A percentile compares a stretch with the other conserved stretches of the same genome.
These are phyloP conservation scores for Prionchulus punctatus DNA, from an alignment of 2,888 invertebrate genomes.

Conservation along the genomic window DNA sequence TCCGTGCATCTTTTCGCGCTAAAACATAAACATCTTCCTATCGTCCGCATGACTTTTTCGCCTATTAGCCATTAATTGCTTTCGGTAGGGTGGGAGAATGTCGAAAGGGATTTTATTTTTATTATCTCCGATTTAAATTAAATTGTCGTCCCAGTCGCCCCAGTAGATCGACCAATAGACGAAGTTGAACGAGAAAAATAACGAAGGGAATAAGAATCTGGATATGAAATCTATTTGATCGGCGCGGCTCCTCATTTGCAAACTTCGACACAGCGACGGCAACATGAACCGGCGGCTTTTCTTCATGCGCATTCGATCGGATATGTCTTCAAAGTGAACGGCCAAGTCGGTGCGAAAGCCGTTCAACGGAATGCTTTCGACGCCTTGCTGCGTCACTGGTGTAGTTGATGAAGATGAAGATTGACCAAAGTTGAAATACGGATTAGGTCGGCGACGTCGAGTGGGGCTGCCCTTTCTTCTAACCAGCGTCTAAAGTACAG, in stretches of 20 bases:
- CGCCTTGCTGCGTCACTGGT: background rate
- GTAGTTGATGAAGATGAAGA: background rate
- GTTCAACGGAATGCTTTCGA: background rate
- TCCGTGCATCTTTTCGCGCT: too few species aligned
- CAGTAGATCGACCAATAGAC: conserved; percentile 28
- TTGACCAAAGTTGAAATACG: background rate
- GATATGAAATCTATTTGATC: conserved; percentile 12
- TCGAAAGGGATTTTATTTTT: too few species aligned
- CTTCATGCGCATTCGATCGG: background rate
- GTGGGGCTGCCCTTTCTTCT: background rate
- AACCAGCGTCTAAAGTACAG: background rate
- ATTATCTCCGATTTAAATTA: too few species aligned
- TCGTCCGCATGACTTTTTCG: too few species aligned
- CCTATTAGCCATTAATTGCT: too few species aligned
- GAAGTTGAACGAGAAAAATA: conserved; percentile 27
- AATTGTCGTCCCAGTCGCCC: background rate
- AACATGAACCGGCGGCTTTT: background rate
- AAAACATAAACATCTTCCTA: too few species aligned
- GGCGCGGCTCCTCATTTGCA: background rate
- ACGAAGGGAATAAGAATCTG: conserved; percentile 27
- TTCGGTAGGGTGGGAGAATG: too few species aligned
- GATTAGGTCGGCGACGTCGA: background rate
- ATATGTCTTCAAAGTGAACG: background rate
- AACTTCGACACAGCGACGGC: background rate
- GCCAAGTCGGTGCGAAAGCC: background rate